A percentile compares a stretch with the other conserved stretches of the same genome.
Evolutionary conservation across 2,888 invertebrate species (phyloP).

Genomic region (Notodonta ziczac): DNA sequence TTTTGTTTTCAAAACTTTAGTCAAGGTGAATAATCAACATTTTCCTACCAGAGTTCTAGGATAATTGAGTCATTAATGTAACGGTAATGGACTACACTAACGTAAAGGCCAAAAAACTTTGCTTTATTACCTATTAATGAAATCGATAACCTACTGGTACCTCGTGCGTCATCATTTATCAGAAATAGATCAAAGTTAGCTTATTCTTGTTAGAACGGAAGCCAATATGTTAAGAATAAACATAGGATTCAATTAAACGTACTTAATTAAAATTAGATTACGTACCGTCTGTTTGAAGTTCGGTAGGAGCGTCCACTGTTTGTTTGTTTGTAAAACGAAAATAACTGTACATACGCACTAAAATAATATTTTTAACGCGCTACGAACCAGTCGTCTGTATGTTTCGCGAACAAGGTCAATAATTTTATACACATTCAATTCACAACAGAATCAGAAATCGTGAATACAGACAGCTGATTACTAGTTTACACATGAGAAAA

Average conservation of each 20-base stretch:
- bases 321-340: slow-evolving; percentile 12
- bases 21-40: slow-evolving; percentile 3
- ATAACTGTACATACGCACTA: slow-evolving; percentile 15
- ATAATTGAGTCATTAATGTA: neutral
- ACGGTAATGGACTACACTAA: neutral
- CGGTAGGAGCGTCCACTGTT: slow-evolving; percentile 5
- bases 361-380: slow-evolving; percentile 20
- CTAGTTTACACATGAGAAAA: neutral
- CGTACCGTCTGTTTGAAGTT: slow-evolving; percentile 22
- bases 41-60: neutral
- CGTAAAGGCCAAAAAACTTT: neutral
- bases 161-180: slow-evolving; percentile 1
- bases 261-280: neutral
- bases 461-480: no score
- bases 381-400: slow-evolving; percentile 25
- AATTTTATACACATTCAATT: slow-evolving; percentile 19
- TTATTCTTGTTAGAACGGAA: neutral
- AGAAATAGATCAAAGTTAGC: slow-evolving; percentile 2
- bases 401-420: slow-evolving; percentile 35
- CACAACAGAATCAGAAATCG: slow-evolving; percentile 9
- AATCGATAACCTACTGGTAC: slow-evolving; percentile 1
- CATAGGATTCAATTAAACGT: neutral
- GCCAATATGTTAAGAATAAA: neutral
- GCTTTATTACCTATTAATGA: neutral
- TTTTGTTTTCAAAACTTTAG: neutral